phyloP scores from a whole-genome alignment of 2,797 vertebrate species.

The Epinephelus coioides region DNA sequence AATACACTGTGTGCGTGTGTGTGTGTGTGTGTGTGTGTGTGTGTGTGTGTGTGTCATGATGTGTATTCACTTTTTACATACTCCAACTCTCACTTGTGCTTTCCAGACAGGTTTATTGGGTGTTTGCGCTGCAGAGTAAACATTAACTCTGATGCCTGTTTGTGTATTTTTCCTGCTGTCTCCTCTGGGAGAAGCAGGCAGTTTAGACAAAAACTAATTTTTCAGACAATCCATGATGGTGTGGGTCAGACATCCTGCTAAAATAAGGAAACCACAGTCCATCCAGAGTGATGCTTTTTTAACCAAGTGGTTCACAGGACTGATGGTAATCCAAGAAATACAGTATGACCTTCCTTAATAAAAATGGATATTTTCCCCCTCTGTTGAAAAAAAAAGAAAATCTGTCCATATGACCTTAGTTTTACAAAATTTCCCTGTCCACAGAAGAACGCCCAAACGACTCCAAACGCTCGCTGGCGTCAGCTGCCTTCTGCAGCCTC shows the following conservation, averaged over 20 bases:
- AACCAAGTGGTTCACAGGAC: background rate
- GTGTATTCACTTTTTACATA: constrained; percentile 44
- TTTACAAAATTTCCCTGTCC: too few relatives aligned
- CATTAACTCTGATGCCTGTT: constrained; percentile 57
- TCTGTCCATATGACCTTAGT: too few relatives aligned
- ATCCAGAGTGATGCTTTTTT: background rate
- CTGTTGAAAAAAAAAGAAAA: too few relatives aligned
- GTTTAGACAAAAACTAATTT: constrained; percentile 29
- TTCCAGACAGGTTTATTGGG: constrained; percentile 74
- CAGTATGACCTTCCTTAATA: too few relatives aligned
- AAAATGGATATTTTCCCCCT: too few relatives aligned
- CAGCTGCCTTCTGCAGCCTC: too few relatives aligned
- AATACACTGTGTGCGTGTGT: constrained; percentile 20
- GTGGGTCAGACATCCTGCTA: constrained; percentile 8
- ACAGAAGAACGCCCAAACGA: too few relatives aligned
- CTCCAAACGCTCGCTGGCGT: too few relatives aligned
- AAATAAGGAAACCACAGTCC: constrained; percentile 19
- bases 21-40: background rate
- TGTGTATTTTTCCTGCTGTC: constrained; percentile 54
- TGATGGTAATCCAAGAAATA: background rate
- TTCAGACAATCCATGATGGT: constrained; percentile 30
- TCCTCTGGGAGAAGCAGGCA: constrained; percentile 24
- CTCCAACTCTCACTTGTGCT: constrained; percentile 19
- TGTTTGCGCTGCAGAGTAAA: constrained; percentile 68
- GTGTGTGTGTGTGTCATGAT: background rate